These are phyloP conservation scores for Andinoacara biseriatus DNA, from an alignment of 2,113 vertebrate genomes.

Conservation along the genomic window DNA sequence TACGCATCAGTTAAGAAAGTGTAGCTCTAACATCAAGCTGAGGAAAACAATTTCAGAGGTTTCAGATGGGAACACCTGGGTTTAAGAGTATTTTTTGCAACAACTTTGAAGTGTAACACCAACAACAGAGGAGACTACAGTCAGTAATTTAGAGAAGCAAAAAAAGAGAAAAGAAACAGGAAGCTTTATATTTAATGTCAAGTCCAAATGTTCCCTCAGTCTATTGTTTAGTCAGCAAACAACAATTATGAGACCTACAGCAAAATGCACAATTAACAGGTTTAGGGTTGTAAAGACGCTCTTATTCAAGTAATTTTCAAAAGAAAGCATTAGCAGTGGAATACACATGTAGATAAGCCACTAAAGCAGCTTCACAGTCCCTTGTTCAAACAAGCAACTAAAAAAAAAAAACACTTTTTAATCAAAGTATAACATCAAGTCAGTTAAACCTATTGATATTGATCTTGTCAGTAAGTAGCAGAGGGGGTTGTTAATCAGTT, in stretches of 20 bases:
- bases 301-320: too few species aligned
- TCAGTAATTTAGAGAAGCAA: not conserved
- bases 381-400: too few species aligned
- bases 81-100: not conserved
- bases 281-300: not conserved
- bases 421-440: too few species aligned
- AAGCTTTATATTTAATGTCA: not conserved
- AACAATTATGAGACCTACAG: not conserved
- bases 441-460: too few species aligned
- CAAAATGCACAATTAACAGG: not conserved
- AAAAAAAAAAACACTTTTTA: too few species aligned
- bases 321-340: too few species aligned
- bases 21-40: not conserved
- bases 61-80: not conserved
- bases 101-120: not conserved
- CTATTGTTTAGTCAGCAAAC: not conserved
- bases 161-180: not conserved
- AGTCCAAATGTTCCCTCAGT: not conserved
- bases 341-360: too few species aligned
- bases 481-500: too few species aligned
- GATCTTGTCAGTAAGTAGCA: too few species aligned
- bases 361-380: too few species aligned
- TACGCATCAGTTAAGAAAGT: rapidly evolving
- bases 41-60: not conserved
- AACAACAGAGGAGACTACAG: not conserved